Percentiles rank a stretch among this genome's conserved stretches.
Conservation (phyloP, 2,888 invertebrate species). For the Bibio marci region DNA sequence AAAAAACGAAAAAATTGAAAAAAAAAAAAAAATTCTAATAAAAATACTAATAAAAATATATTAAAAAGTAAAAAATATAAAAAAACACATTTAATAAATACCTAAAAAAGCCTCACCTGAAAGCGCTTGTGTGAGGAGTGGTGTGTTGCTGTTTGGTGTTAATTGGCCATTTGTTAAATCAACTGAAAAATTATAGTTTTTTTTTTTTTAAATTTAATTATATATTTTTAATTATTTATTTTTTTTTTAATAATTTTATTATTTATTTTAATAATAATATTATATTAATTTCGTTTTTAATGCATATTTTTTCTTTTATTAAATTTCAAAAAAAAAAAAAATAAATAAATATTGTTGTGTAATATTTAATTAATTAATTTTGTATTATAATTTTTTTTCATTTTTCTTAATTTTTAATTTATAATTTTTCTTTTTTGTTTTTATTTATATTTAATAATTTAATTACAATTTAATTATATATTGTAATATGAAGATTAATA, state of each 20-base stretch:
- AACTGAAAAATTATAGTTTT: constrained; percentile 44
- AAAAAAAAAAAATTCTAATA: background rate
- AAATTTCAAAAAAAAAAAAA: background rate
- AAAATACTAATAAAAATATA: background rate
- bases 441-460: no score
- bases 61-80: constrained; percentile 2
- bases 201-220: background rate
- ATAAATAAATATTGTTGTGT: background rate
- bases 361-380: no score
- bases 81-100: constrained; percentile 8
- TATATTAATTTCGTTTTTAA: background rate
- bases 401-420: no score
- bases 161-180: constrained; percentile 91
- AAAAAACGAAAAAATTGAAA: background rate
- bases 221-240: background rate
- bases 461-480: no score
- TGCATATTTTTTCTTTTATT: background rate
- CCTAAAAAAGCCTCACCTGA: constrained; percentile 53
- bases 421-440: no score
- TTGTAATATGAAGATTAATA: no score
- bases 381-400: no score
- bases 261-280: no score
- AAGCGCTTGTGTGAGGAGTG: constrained; percentile 86
- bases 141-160: constrained; percentile 91
- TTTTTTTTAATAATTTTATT: background rate